phyloP scores from a whole-genome alignment of 1,140 invertebrate genomes.

The Aplysia californica region DNA sequence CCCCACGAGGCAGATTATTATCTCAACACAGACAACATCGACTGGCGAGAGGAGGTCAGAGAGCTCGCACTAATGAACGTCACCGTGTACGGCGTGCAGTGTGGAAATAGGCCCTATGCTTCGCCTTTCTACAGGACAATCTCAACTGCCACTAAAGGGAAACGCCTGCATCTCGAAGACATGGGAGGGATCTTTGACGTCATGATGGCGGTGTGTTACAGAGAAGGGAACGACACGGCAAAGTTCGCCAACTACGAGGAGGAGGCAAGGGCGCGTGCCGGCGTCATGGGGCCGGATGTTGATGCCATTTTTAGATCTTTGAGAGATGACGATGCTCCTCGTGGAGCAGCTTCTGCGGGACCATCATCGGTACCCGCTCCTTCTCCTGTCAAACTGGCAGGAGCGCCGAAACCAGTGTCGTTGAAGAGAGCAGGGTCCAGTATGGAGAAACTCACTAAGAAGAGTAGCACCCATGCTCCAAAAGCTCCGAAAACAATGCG shows the following conservation, averaged over 20 bases:
- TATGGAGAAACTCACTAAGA: background rate
- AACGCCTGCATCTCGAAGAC: constrained; percentile 37
- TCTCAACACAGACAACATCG: constrained; percentile 46
- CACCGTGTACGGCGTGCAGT: constrained; percentile 44
- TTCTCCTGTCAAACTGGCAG: background rate
- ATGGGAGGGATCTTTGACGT: constrained; percentile 42
- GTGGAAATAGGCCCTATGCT: background rate
- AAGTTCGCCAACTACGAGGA: constrained; percentile 21
- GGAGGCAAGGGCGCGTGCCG: constrained; percentile 25
- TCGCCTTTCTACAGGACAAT: constrained; percentile 37
- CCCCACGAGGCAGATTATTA: constrained; percentile 54
- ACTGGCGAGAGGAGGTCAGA: constrained; percentile 56
- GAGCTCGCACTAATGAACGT: constrained; percentile 35
- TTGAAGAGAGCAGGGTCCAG: background rate
- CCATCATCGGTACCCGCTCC: background rate
- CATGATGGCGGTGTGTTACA: constrained; percentile 53
- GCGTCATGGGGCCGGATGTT: constrained; percentile 5
- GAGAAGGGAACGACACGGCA: constrained; percentile 25
- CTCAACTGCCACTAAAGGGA: constrained; percentile 36
- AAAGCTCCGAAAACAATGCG: background rate
- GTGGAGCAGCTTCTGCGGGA: background rate
- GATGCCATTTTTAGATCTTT: constrained; percentile 32
- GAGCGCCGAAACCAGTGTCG: background rate
- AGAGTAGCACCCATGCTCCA: background rate
- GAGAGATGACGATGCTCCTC: constrained; percentile 34